Evolutionary conservation across 2,888 invertebrate species (phyloP).

Genomic region (Lasioglossum vierecki): DNA sequence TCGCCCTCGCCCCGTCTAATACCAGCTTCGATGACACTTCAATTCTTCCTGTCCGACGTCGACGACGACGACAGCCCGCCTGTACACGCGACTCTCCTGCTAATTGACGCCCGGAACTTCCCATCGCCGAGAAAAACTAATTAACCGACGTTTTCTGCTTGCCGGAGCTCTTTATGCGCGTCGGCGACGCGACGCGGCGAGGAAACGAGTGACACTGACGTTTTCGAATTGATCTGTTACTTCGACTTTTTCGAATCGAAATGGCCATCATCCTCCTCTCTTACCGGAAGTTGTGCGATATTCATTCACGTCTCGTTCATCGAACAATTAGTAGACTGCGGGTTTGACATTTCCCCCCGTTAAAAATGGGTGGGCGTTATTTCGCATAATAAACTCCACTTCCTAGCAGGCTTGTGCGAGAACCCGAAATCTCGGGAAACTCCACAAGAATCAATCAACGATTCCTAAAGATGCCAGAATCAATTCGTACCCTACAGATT

Average conservation of each 20-base stretch:
- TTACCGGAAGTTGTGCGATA: not conserved
- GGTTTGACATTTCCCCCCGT: not conserved
- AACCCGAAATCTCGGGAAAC: too few species aligned
- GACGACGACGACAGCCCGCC: not conserved
- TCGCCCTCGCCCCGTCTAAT: slow-evolving; percentile 38
- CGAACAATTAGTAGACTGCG: not conserved
- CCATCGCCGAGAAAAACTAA: slow-evolving; percentile 39
- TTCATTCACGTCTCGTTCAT: not conserved
- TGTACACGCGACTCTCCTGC: slow-evolving; percentile 10
- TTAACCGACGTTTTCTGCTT: slow-evolving; percentile 45
- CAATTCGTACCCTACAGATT: slow-evolving; percentile 15
- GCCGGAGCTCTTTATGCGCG: slow-evolving; percentile 27
- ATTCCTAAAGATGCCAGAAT: not conserved
- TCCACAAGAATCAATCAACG: not conserved
- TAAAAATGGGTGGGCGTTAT: not conserved
- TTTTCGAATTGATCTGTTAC: not conserved
- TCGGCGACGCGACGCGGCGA: not conserved
- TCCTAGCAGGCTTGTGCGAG: too few species aligned
- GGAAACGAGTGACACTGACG: slow-evolving; percentile 30
- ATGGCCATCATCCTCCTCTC: not conserved
- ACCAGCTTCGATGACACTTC: slow-evolving; percentile 54
- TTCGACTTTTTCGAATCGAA: not conserved
- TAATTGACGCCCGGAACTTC: slow-evolving; percentile 45
- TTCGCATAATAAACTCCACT: not conserved
- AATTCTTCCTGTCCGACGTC: slow-evolving; percentile 32